These are phyloP conservation scores for Bradynema listronoti DNA, from an alignment of 1,140 invertebrate genomes.

Conservation along the genomic window DNA sequence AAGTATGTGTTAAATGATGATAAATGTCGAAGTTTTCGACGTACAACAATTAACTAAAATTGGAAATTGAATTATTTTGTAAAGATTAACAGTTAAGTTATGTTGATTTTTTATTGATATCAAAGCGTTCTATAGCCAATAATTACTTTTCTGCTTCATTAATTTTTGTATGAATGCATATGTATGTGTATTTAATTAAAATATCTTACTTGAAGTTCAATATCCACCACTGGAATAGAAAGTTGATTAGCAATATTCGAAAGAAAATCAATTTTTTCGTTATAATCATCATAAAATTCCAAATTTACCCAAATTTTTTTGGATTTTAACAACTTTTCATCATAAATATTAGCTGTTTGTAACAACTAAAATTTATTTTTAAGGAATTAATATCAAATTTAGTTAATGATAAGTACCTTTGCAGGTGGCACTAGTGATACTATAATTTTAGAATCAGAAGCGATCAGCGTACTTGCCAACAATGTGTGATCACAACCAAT, in stretches of 20 bases:
- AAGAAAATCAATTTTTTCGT: not conserved
- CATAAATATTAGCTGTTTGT: not conserved
- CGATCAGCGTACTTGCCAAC: conserved; percentile 25
- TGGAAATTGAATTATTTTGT: no score
- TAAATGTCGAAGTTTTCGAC: conserved; percentile 24
- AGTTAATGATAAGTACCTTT: conserved; percentile 1
- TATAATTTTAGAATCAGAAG: conserved; percentile 39
- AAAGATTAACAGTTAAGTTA: no score
- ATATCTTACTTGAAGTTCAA: no score
- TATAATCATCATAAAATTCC: conserved; percentile 10
- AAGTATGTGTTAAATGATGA: conserved; percentile 50
- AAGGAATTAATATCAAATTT: not conserved
- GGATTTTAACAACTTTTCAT: not conserved
- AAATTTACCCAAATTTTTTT: conserved; percentile 24
- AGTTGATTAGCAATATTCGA: not conserved
- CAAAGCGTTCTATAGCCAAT: no score
- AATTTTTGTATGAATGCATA: no score
- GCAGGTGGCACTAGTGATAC: conserved; percentile 40
- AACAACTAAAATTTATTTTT: not conserved
- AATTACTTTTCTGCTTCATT: no score
- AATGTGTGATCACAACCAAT: conserved; percentile 37
- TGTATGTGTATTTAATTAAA: no score
- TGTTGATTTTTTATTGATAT: no score
- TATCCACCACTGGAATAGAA: no score
- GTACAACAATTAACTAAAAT: conserved; percentile 36